Evolutionary conservation across 2,888 invertebrate genomes (phyloP).

Genomic region (Aradus depressus): DNA sequence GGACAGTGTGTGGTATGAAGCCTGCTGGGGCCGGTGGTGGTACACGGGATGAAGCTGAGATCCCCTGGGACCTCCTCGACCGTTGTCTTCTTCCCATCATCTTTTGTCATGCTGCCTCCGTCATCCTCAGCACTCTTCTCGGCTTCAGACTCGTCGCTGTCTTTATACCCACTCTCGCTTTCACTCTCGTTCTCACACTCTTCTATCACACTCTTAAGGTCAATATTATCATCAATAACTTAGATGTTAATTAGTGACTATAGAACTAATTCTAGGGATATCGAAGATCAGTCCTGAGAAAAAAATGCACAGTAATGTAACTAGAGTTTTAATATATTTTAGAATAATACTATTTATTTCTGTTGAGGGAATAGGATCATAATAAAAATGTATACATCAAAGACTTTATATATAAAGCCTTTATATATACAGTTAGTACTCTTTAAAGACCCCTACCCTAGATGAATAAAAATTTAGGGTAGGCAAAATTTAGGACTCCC

Average conservation of each 20-base stretch:
- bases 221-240: slow-evolving; percentile 34
- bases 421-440: too few relatives aligned
- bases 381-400: too few relatives aligned
- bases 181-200: slow-evolving; percentile 61
- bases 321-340: background rate
- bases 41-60: slow-evolving; percentile 30
- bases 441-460: too few relatives aligned
- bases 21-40: too few relatives aligned
- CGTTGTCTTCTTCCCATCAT: slow-evolving; percentile 64
- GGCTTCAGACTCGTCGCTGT: slow-evolving; percentile 67
- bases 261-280: too few relatives aligned
- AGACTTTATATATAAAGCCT: too few relatives aligned
- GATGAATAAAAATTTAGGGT: too few relatives aligned
- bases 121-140: slow-evolving; percentile 58
- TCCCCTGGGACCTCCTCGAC: slow-evolving; percentile 52
- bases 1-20: too few relatives aligned
- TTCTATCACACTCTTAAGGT: slow-evolving; percentile 80
- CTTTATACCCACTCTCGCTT: slow-evolving; percentile 59
- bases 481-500: too few relatives aligned
- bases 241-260: too few relatives aligned
- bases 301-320: too few relatives aligned
- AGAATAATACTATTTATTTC: background rate
- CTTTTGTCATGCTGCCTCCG: slow-evolving; percentile 68
- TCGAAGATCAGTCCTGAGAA: too few relatives aligned
- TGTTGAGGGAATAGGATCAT: background rate